phyloP scores from a whole-genome alignment of 2,888 invertebrate genomes.

The Drosophila robusta region DNA sequence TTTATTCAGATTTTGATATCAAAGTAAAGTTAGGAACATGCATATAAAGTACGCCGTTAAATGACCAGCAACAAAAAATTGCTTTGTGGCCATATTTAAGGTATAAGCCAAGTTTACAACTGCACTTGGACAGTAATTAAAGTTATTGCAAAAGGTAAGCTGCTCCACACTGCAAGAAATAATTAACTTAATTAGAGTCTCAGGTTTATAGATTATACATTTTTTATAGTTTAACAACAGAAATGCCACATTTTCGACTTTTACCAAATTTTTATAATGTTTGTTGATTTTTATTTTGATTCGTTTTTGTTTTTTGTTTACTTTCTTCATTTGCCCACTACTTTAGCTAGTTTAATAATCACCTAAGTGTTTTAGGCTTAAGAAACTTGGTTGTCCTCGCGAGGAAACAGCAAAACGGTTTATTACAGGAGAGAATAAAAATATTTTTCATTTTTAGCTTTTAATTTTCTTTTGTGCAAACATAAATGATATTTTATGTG shows the following conservation, averaged over 20 bases:
- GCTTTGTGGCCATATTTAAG: constrained; percentile 19
- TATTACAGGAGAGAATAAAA: constrained; percentile 80
- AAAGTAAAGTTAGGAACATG: too few species aligned
- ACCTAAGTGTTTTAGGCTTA: constrained; percentile 20
- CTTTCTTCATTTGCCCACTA: constrained; percentile 13
- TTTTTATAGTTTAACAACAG: constrained; percentile 11
- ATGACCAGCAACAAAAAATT: background rate
- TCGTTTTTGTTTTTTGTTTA: constrained; percentile 19
- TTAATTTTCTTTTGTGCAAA: constrained; percentile 57
- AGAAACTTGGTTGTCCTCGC: constrained; percentile 63
- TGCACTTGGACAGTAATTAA: constrained; percentile 8
- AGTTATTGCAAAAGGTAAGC: background rate
- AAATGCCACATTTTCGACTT: constrained; percentile 49
- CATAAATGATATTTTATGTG: constrained; percentile 51
- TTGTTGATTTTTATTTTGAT: background rate
- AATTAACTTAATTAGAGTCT: constrained; percentile 53
- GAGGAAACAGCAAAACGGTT: constrained; percentile 71
- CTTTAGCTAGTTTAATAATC: constrained; percentile 28
- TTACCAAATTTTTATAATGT: constrained; percentile 1
- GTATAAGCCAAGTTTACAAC: background rate
- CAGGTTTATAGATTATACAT: constrained; percentile 51
- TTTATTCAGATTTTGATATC: background rate
- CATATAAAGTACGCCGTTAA: constrained; percentile 12
- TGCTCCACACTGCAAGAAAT: background rate
- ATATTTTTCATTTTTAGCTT: constrained; percentile 83